Evolutionary conservation across 1,140 invertebrate species (phyloP).

Genomic region (Drosophila repleta): DNA sequence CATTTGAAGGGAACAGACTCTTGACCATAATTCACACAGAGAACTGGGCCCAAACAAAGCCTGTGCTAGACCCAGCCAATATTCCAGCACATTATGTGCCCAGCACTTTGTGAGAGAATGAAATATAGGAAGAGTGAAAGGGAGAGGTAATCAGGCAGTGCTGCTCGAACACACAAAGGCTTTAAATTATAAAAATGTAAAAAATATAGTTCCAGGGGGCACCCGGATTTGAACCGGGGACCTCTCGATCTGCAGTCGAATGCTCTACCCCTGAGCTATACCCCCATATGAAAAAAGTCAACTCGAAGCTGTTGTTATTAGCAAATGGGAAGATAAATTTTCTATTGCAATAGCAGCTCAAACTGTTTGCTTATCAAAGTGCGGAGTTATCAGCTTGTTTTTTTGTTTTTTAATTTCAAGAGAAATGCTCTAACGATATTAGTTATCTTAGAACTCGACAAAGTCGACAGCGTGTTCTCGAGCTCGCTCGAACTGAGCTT

Average conservation of each 20-base stretch:
- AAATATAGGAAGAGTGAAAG: constrained; percentile 12
- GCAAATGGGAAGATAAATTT: background rate
- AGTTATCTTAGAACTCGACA: constrained; percentile 1
- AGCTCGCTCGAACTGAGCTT: background rate
- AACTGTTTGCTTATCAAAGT: constrained; percentile 16
- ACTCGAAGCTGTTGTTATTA: background rate
- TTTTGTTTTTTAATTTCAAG: background rate
- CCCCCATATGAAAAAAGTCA: constrained; percentile 85
- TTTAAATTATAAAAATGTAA: constrained; percentile 18
- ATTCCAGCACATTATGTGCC: constrained; percentile 22
- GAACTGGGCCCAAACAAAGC: constrained; percentile 19
- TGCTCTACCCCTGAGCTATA: constrained; percentile 97
- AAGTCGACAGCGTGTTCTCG: background rate
- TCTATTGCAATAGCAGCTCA: background rate
- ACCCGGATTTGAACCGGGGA: constrained; percentile 97
- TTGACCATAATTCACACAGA: constrained; percentile 49
- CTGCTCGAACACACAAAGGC: background rate
- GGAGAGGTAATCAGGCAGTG: too few species aligned
- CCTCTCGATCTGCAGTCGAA: constrained; percentile 97
- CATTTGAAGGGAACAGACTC: constrained; percentile 28
- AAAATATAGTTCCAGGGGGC: constrained; percentile 87
- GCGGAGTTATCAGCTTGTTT: constrained; percentile 2
- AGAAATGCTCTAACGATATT: background rate
- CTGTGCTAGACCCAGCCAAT: constrained; percentile 2
- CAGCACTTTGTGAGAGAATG: constrained; percentile 7